Base-by-base conservation (phyloP, 2,888 invertebrate species). In the Diabrotica balteata region DNA sequence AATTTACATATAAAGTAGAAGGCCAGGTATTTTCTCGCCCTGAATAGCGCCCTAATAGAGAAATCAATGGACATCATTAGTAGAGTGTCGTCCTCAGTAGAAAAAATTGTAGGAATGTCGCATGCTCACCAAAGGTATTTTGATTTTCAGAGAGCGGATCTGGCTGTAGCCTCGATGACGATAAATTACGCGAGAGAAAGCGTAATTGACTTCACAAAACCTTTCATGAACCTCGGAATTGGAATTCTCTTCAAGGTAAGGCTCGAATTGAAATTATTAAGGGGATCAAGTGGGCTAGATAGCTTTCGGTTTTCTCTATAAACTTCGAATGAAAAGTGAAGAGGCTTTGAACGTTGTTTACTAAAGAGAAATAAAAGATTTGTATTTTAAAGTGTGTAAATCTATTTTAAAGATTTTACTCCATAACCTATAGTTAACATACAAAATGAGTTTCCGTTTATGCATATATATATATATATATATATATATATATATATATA, bases 141-240 rank as follows among this genome's bases (percentile, higher is more conserved):
- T 62, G 62, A 68, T 68, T 74, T 78, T 69, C 86, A 95, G 96
- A 92, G 93, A 85, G 97, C 97, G 0, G 98, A 98, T 82, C 87
- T 98, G 74, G 98, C 97, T 0, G 96, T 98, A 0, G 97, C 96
- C 0, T 96, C 98, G 0, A 95, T 98, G 92, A 98, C 98, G 3
- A 98, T 98, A 77, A 98, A 96, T 85, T 98, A 97, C 83, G 96
- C 97, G 0, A 86, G 98, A 17, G 97, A 97, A 82, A 93, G 94
- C 59, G 93, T 96, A 66, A 96, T 98, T 67, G 98, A 98, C 84
- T 98, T 98, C 84, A 98, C 98, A 0, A 97, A 97, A 80, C 98
- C 98, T 0, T 98, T 97, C 85, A 96, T 98, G 94, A 97, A 97
- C 83, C 88, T 98, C 10, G 98, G 98, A 45, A 98, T 97, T 70